Base-by-base conservation (phyloP, 2,888 invertebrate genomes). In the Hedychridium roseum region DNA sequence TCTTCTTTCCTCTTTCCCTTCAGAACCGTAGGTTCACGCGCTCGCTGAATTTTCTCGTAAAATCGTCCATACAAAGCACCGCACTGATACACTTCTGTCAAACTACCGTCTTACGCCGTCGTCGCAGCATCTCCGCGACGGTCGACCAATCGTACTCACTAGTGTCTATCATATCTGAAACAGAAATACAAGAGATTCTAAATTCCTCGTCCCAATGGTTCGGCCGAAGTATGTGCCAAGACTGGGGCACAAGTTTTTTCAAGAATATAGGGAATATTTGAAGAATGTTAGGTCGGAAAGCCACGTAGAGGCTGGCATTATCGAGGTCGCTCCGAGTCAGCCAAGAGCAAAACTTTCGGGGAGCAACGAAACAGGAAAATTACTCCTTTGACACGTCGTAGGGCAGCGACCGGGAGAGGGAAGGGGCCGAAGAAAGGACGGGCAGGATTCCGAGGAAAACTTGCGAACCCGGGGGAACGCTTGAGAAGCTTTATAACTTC, bases 401-500 rank as follows among this genome's bases (percentile, higher is more conserved):
- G 31, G 23, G 40, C 50, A 14, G 11, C 26, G 32, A 15, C 14
- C 31, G 23, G 2, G 20, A 31, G 21, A 18, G 36, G 34, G 35
- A 7, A 31, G 20, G 27, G 14, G 23, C n/a, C 9, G 12, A 32
- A 23, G 32, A 26, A 20, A 14, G 28, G 18, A 2, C 9, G 41
- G 15, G 32, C n/a, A 41, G 41, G 48, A 54, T 44, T 61, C 54
- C 15, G 44, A 35, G 48, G 32, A 50, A 66, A 68, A 68, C 61
- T 68, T 67, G 51, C 42, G 43, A 53, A 55, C 58, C 60, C 67
- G 34, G 26, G 63, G 66, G 66, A 64, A 63, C 53, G 57, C 61
- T 64, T 57, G 56, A 60, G 59, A 66, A 64, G 66, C 66, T 66
- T 66, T 64, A 64, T 58, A 67, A 69, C 68, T 67, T 66, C 57